These are phyloP conservation scores for Alosa alosa DNA, from an alignment of 2,113 vertebrate species.

Conservation along the genomic window DNA sequence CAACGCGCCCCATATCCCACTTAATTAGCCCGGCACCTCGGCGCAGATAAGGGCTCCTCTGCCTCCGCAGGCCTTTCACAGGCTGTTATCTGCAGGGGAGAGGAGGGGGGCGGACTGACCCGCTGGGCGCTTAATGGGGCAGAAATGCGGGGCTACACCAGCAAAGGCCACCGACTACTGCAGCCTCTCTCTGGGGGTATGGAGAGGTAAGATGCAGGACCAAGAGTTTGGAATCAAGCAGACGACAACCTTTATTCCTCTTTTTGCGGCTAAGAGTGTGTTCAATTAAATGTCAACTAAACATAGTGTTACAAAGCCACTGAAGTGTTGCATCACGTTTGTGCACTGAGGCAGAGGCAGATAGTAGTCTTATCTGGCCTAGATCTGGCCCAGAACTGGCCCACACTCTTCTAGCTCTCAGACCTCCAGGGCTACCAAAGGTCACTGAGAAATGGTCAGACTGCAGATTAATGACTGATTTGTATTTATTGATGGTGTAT, in stretches of 20 bases:
- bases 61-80: constrained; percentile 35
- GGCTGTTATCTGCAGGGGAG: constrained; percentile 31
- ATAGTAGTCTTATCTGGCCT: neutral
- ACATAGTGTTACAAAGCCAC: neutral
- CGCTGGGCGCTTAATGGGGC: neutral
- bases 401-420: neutral
- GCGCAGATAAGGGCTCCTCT: constrained; percentile 46
- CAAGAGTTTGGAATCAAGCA: neutral
- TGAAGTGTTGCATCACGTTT: neutral
- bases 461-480: neutral
- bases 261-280: neutral
- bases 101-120: constrained; percentile 13
- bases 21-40: constrained; percentile 45
- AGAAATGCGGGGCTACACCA: neutral
- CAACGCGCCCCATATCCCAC: constrained; percentile 46
- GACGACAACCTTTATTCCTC: neutral
- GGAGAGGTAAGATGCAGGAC: neutral
- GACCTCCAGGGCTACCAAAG: too few relatives aligned
- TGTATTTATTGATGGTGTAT: neutral
- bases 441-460: neutral
- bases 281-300: neutral
- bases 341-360: neutral
- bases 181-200: neutral
- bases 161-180: neutral
- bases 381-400: neutral